Evolutionary conservation across 2,113 vertebrate species (phyloP).

Genomic region (Enhydra lutris): DNA sequence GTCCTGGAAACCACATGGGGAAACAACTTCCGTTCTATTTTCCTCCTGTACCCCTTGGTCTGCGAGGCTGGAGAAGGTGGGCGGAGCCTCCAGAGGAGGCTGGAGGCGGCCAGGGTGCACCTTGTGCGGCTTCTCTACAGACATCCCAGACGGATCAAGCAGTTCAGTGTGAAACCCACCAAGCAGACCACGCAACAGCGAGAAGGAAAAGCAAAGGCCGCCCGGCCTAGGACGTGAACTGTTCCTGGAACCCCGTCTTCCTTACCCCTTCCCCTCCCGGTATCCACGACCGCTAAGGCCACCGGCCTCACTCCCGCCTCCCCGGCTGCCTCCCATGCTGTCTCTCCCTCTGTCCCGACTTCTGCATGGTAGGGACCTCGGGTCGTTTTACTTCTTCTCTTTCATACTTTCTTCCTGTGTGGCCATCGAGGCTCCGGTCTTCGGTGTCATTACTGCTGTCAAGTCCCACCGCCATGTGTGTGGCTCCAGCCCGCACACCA

Average conservation of each 20-base stretch:
- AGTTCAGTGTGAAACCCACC: neutral
- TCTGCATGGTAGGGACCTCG: too few species aligned
- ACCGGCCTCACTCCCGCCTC: neutral
- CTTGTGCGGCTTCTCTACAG: fast-evolving
- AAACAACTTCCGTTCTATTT: neutral
- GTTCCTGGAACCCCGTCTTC: neutral
- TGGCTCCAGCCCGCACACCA: neutral
- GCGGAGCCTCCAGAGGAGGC: neutral
- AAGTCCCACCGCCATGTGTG: fast-evolving
- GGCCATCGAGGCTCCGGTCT: neutral
- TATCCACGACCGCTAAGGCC: fast-evolving
- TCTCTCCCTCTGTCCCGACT: too few species aligned
- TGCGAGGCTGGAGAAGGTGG: neutral
- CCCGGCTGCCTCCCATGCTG: too few species aligned
- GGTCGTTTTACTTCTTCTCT: neutral
- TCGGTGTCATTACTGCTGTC: neutral
- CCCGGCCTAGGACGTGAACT: fast-evolving
- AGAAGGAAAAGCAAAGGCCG: neutral
- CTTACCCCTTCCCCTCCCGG: neutral
- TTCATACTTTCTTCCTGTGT: neutral
- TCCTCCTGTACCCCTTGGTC: neutral
- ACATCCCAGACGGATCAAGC: neutral
- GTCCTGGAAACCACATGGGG: neutral
- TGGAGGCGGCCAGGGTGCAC: neutral
- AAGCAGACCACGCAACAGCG: neutral